Base-by-base conservation (phyloP, 2,113 vertebrate species). In the Nibea albiflora region DNA sequence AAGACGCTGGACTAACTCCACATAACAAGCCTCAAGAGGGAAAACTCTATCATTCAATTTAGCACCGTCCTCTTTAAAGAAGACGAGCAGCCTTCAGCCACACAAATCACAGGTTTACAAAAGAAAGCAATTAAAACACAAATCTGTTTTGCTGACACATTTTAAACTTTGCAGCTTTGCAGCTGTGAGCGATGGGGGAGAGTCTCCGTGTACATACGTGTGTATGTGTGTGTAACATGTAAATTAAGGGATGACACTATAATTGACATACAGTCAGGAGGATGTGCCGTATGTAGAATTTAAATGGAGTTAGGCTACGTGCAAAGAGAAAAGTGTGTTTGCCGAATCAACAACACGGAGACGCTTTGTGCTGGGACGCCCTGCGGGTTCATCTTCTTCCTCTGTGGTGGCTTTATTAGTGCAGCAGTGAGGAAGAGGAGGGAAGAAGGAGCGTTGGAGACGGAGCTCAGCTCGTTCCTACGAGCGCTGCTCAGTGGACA, bases 11-110 rank as follows among this genome's bases (percentile, higher is more conserved):
- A 68, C 14, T 50, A 28, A 39, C 17, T 57, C 17, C 26, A 35
- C 77, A 3, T 31, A 58, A 12, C 35, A 35, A 46, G 74, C 76
- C 82, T 60, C 1, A 58, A 85, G 68, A 80, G 22, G 22, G 3
- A 56, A 75, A 66, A 64, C n/a, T 53, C 53, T 22, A 71, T n/a
- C 62, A 76, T 77, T 77, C n/a, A 73, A 73, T 76, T 86, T 61
- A 52, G 42, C 64, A 31, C 50, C 31, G 19, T 17, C 12, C 39
- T 42, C 58, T 87, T 84, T 49, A 65, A 73, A 81, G 53, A 20
- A 47, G n/a, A 11, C 14, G 5, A 28, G n/a, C 53, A 70, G 74
- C 89, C 75, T 26, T 50, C 5, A 76, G 78, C 68, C 78, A 61
- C 72, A 77, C 28, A 28, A 35, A 85, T 73, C 10, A 24, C 35